These are phyloP conservation scores for Cetoscarus ocellatus DNA, from an alignment of 2,797 vertebrate genomes.

Conservation along the genomic window DNA sequence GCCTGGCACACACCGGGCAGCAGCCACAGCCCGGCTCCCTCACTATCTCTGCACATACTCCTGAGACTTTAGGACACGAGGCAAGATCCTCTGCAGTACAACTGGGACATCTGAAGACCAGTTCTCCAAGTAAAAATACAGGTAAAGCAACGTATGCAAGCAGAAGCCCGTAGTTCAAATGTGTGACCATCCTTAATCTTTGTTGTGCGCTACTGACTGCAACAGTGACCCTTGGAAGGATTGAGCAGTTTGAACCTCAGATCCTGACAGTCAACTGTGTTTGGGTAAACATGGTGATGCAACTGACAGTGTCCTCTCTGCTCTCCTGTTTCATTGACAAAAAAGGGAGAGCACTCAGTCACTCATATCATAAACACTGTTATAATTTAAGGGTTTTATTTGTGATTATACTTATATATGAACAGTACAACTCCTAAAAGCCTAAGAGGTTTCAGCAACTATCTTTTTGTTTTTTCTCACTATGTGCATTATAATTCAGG, in stretches of 20 bases:
- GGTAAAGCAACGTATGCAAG: slow-evolving; percentile 72
- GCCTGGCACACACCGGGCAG: slow-evolving; percentile 91
- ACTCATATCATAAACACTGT: too few relatives aligned
- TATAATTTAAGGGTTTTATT: too few relatives aligned
- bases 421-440: too few relatives aligned
- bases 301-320: slow-evolving; percentile 80
- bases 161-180: slow-evolving; percentile 51
- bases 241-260: slow-evolving; percentile 58
- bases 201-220: slow-evolving; percentile 5
- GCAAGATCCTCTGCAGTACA: slow-evolving; percentile 84
- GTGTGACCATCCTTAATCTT: slow-evolving; percentile 58
- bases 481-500: too few relatives aligned
- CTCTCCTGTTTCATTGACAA: slow-evolving; percentile 69
- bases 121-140: slow-evolving; percentile 78
- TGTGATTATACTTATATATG: too few relatives aligned
- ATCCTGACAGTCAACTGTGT: slow-evolving; percentile 60
- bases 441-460: neutral
- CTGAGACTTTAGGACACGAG: slow-evolving; percentile 78
- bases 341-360: neutral
- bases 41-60: slow-evolving; percentile 87
- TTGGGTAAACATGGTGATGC: slow-evolving; percentile 70
- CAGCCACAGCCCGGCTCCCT: slow-evolving; percentile 95
- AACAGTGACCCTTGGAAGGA: slow-evolving; percentile 47
- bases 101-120: slow-evolving; percentile 87
- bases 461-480: too few relatives aligned